phyloP scores from a whole-genome alignment of 1,140 invertebrate genomes.

The Gonioctena quinquepunctata region DNA sequence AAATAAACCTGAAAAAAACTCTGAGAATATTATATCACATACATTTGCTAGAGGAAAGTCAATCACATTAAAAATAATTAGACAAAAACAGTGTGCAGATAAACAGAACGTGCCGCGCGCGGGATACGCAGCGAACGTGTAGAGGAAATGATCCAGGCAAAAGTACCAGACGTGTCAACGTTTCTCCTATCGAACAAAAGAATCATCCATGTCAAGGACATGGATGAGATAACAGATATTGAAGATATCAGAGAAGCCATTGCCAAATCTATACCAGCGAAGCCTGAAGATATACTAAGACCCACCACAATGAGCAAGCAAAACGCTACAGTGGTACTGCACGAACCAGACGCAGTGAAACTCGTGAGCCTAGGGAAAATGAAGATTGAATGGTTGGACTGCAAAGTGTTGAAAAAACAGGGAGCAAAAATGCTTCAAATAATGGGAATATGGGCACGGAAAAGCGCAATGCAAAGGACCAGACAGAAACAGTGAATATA shows the following conservation, averaged over 20 bases:
- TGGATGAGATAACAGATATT: background rate
- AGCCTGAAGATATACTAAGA: background rate
- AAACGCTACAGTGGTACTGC: background rate
- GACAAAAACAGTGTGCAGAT: too few relatives aligned
- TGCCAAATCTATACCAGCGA: background rate
- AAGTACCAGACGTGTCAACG: background rate
- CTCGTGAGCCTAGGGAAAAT: background rate
- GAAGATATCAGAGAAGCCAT: background rate
- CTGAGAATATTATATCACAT: too few relatives aligned
- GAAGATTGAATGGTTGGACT: background rate
- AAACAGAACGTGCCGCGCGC: too few relatives aligned
- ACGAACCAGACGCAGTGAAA: background rate
- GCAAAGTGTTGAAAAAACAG: background rate
- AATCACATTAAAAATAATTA: too few relatives aligned
- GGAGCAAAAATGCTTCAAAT: background rate
- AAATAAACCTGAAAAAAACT: too few relatives aligned
- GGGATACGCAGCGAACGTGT: too few relatives aligned
- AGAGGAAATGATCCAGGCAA: too few relatives aligned
- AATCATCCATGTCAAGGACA: background rate
- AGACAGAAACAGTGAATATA: too few relatives aligned
- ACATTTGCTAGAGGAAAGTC: too few relatives aligned
- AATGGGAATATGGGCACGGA: too few relatives aligned
- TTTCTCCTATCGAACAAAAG: background rate
- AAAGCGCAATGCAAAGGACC: too few relatives aligned
- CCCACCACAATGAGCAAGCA: background rate